phyloP scores from a whole-genome alignment of 2,888 invertebrate genomes.

The Cinara cedri region DNA sequence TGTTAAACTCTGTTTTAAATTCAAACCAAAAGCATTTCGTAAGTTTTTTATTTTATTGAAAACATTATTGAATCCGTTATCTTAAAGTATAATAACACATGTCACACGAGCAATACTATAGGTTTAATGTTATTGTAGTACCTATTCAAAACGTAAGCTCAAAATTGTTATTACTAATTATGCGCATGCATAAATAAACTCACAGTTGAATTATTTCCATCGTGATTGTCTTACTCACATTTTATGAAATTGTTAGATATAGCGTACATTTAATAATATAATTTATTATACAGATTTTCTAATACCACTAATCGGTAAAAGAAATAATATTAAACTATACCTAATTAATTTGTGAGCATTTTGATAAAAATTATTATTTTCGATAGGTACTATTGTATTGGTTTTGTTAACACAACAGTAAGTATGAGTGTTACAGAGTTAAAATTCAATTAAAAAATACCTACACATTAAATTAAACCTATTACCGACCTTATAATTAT shows the following conservation, averaged over 20 bases:
- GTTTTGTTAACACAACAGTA: no score
- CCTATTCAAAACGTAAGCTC: neutral
- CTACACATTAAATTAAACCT: no score
- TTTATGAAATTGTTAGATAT: neutral
- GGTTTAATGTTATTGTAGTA: neutral
- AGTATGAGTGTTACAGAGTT: no score
- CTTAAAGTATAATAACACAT: neutral
- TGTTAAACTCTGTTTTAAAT: neutral
- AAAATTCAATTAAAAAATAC: no score
- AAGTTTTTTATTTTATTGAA: neutral
- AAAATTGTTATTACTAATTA: neutral
- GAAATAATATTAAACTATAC: no score
- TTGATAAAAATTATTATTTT: no score
- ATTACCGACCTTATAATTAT: no score
- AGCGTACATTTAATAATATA: neutral
- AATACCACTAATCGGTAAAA: no score
- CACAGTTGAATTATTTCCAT: constrained; percentile 10
- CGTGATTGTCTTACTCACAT: neutral
- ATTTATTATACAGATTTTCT: no score
- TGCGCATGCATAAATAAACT: neutral
- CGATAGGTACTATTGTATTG: no score
- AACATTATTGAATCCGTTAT: neutral
- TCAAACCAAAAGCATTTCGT: neutral
- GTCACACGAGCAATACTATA: neutral
- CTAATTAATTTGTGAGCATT: no score